Percentiles rank a stretch among this genome's conserved stretches.
These are phyloP conservation scores for Thecocarcelia acutangulata DNA, from an alignment of 2,888 invertebrate species.

Conservation along the genomic window DNA sequence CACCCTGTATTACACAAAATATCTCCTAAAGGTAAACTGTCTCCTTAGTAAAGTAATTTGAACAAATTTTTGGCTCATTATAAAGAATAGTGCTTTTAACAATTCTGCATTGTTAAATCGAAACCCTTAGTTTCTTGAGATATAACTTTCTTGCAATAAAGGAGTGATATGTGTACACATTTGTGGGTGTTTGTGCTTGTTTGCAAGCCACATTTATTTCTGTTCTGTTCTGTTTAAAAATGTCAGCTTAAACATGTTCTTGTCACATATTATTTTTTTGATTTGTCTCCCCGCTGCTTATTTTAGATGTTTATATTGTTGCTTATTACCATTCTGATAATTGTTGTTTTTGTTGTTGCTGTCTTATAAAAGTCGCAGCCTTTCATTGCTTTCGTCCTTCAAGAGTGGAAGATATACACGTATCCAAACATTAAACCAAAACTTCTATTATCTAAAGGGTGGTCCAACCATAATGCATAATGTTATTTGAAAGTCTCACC, in stretches of 20 bases:
- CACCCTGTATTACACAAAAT: too few species aligned
- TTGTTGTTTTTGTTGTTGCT: slow-evolving; percentile 6
- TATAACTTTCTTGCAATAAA: too few species aligned
- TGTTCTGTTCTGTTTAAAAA: slow-evolving; percentile 55
- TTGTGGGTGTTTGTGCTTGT: background rate
- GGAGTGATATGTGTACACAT: background rate
- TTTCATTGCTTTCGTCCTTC: slow-evolving; percentile 43
- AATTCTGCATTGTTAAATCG: too few species aligned
- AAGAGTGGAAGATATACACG: background rate
- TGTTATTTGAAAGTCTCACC: too few species aligned
- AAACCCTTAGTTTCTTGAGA: too few species aligned
- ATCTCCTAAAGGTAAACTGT: too few species aligned
- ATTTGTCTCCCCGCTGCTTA: background rate
- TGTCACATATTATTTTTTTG: slow-evolving; percentile 56
- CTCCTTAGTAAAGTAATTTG: too few species aligned
- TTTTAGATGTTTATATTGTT: slow-evolving; percentile 30
- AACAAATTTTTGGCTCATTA: too few species aligned
- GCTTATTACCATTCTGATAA: slow-evolving; percentile 33
- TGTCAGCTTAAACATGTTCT: slow-evolving; percentile 65
- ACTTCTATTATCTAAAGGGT: too few species aligned
- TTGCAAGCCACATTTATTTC: slow-evolving; percentile 17
- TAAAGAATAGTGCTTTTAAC: too few species aligned
- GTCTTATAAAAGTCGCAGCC: slow-evolving; percentile 41
- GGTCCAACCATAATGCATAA: too few species aligned
- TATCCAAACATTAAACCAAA: too few species aligned